Conservation (phyloP, 2,113 vertebrate species). For the Bubo bubo region DNA sequence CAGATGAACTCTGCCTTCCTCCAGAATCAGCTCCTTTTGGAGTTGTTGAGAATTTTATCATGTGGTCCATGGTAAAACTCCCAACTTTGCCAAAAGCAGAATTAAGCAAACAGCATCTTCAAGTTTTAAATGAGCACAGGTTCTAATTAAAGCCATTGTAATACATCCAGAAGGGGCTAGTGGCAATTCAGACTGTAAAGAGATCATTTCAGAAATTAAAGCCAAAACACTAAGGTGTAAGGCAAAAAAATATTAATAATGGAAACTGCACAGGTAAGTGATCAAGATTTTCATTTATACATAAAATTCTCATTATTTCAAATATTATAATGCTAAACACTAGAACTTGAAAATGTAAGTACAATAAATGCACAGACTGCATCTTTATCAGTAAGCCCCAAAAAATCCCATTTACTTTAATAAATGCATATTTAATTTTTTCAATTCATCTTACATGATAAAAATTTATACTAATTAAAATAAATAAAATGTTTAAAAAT, state of each 20-base stretch:
- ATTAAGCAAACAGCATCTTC: not conserved
- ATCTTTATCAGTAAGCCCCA: slow-evolving; percentile 53
- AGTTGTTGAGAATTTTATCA: not conserved
- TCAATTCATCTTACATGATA: slow-evolving; percentile 58
- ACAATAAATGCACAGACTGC: slow-evolving; percentile 59
- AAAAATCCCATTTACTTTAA: slow-evolving; percentile 65
- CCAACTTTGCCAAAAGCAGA: not conserved
- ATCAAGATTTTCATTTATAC: slow-evolving; percentile 45
- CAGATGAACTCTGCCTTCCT: not conserved
- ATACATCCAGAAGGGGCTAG: not conserved
- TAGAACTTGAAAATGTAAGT: slow-evolving; percentile 53
- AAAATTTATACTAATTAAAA: slow-evolving; percentile 71
- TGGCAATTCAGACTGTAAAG: not conserved
- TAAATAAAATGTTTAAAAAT: slow-evolving; percentile 77
- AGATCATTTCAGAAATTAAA: slow-evolving; percentile 9
- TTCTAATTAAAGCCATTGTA: not conserved
- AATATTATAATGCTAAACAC: slow-evolving; percentile 57
- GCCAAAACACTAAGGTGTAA: slow-evolving; percentile 30
- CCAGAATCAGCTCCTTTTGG: not conserved
- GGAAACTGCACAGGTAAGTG: slow-evolving; percentile 8
- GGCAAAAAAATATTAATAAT: slow-evolving; percentile 3
- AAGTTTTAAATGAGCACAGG: not conserved
- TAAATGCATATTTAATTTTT: slow-evolving; percentile 59
- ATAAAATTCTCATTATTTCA: slow-evolving; percentile 62
- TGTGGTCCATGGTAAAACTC: not conserved